phyloP scores from a whole-genome alignment of 2,888 invertebrate genomes.

The Drosophila subquinaria region DNA sequence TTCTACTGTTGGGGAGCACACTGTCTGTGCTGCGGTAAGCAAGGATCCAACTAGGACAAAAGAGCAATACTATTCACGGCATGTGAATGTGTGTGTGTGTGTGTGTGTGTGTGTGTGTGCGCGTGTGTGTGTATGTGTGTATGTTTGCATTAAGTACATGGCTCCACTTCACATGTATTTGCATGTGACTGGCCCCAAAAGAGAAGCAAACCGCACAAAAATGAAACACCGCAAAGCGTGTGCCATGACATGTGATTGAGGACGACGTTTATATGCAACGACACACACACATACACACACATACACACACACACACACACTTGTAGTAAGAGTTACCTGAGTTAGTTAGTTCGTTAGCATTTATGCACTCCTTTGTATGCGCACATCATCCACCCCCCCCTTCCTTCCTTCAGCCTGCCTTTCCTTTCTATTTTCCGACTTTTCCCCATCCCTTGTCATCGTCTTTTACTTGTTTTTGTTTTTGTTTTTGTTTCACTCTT shows the following conservation, averaged over 20 bases:
- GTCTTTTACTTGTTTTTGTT: not conserved
- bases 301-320: constrained; percentile 24
- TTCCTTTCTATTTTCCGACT: not conserved
- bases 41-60: constrained; percentile 79
- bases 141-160: constrained; percentile 62
- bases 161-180: constrained; percentile 60
- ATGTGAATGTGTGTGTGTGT: constrained; percentile 18
- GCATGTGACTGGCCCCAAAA: constrained; percentile 61
- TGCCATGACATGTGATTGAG: constrained; percentile 82
- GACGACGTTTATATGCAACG: constrained; percentile 74
- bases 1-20: not conserved
- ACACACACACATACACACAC: constrained; percentile 27
- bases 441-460: not conserved
- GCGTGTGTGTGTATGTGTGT: constrained; percentile 35
- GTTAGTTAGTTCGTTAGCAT: constrained; percentile 80
- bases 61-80: constrained; percentile 74
- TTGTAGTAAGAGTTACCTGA: constrained; percentile 54
- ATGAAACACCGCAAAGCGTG: constrained; percentile 80
- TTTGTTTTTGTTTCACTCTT: constrained; percentile 4
- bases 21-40: constrained; percentile 64
- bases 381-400: constrained; percentile 30
- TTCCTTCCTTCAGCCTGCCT: not conserved
- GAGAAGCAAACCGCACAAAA: constrained; percentile 64
- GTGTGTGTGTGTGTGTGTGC: constrained; percentile 26
- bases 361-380: constrained; percentile 75